phyloP scores from a whole-genome alignment of 2,888 invertebrate genomes.

The Parochlus steinenii region DNA sequence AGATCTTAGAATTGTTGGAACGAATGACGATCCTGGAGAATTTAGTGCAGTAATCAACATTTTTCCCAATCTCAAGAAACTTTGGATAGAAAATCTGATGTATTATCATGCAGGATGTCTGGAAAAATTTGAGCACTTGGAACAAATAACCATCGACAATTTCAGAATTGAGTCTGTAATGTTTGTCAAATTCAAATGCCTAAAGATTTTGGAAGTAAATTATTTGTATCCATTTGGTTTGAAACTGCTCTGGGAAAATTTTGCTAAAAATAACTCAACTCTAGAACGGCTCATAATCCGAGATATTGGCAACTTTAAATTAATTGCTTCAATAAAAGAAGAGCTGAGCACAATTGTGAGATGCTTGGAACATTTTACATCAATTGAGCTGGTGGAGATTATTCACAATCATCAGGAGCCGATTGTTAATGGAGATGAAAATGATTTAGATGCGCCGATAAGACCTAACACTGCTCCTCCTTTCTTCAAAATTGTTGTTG shows the following conservation, averaged over 20 bases:
- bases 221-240: slow-evolving; percentile 7
- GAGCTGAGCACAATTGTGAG: slow-evolving; percentile 3
- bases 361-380: slow-evolving; percentile 1
- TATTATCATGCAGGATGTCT: background rate
- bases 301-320: slow-evolving; percentile 10
- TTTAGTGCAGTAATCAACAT: slow-evolving; percentile 7
- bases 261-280: slow-evolving; percentile 4
- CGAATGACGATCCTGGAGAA: slow-evolving; percentile 4
- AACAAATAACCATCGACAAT: slow-evolving; percentile 1
- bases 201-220: slow-evolving; percentile 2
- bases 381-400: background rate
- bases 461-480: background rate
- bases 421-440: slow-evolving; percentile 4
- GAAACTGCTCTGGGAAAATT: slow-evolving; percentile 5
- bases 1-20: slow-evolving; percentile 5
- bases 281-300: slow-evolving; percentile 5
- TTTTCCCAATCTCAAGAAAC: slow-evolving; percentile 7
- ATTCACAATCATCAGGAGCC: background rate
- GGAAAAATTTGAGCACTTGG: slow-evolving; percentile 3
- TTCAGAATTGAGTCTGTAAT: slow-evolving; percentile 6
- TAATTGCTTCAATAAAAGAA: slow-evolving; percentile 2
- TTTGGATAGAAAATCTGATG: slow-evolving; percentile 4
- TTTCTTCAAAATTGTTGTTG: slow-evolving; percentile 6
- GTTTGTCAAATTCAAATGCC: slow-evolving; percentile 1
- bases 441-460: background rate